Evolutionary conservation across 2,888 invertebrate genomes (phyloP).

Genomic region (Plebejus argus): DNA sequence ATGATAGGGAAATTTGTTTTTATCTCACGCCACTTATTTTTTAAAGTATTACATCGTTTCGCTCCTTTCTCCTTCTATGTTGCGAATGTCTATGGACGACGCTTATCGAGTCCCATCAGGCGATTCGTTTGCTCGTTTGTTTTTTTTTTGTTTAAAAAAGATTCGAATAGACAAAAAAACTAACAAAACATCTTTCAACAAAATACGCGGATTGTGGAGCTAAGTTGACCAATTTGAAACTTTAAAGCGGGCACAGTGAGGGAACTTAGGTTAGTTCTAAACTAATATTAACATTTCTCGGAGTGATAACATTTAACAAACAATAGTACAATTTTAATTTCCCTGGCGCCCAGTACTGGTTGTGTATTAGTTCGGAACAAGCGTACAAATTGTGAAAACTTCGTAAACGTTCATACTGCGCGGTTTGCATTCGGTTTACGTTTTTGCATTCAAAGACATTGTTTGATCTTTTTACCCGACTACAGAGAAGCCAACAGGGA

Average conservation of each 20-base stretch:
- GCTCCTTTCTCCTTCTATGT: not conserved
- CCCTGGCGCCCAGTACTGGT: not conserved
- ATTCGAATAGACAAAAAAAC: too few relatives aligned
- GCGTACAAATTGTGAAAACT: conserved; percentile 2
- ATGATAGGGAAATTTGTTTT: not conserved
- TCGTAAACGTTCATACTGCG: not conserved
- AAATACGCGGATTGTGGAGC: not conserved
- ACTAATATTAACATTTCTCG: not conserved
- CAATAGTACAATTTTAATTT: conserved; percentile 11
- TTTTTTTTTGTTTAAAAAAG: too few relatives aligned
- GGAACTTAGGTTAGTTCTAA: not conserved
- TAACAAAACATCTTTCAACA: not conserved
- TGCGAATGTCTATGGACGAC: not conserved
- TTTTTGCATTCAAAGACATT: not conserved
- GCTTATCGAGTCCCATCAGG: too few relatives aligned
- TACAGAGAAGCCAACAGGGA: not conserved
- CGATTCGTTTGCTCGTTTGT: too few relatives aligned
- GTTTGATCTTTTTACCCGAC: not conserved
- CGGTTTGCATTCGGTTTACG: conserved; percentile 3
- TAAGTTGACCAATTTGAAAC: not conserved
- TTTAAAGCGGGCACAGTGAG: not conserved
- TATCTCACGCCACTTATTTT: not conserved
- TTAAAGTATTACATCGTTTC: not conserved
- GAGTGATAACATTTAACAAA: conserved; percentile 1
- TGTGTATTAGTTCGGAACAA: not conserved